Evolutionary conservation across 2,113 vertebrate species (phyloP), one percentile per base, ranked within the genome.

Genomic region (Corythaeola cristata): DNA sequence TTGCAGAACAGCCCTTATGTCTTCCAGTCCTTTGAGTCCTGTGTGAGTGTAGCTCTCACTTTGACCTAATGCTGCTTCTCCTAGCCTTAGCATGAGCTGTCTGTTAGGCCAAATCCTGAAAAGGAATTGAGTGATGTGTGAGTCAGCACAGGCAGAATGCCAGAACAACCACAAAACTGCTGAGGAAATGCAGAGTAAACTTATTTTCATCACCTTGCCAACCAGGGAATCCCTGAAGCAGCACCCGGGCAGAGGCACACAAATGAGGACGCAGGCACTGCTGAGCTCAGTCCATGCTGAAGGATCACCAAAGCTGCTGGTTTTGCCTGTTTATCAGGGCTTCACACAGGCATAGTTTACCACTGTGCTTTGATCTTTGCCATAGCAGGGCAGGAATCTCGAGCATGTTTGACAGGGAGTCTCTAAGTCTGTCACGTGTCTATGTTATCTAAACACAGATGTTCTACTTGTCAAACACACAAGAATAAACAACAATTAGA

Each of bases 191-290:
- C 41, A 28, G 11, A 56, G n/a, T 39, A 49, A 27, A 67, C 49
- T 28, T 41, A 28, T 72, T 79, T 72, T 55, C 4, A 1, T 35
- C 32, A 35, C 16, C 7, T 77, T 5, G 0, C 37, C 32, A 37
- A 14, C 10, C 0, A 1, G 16, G 35, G 21, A 22, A 64, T 52
- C 26, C 26, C 35, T 1, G 2, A 32, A 69, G 85, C 35, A 77
- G 45, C 16, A 52, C 21, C 37, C 2, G 1, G 32, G 21, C 32
- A 52, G 63, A 69, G 32, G 35, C 37, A 26, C 37, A 12, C 11
- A 69, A 44, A 10, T 0, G 0, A 17, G 20, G 11, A 52, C 1
- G 2, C 35, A 24, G 60, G 26, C 12, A 26, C 13, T 2, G 1
- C 33, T 26, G 35, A 50, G 24, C 9, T 76, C 6, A 0, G 8